phyloP scores from a whole-genome alignment of 2,888 invertebrate species.

The Troglohyphantes excavatus region DNA sequence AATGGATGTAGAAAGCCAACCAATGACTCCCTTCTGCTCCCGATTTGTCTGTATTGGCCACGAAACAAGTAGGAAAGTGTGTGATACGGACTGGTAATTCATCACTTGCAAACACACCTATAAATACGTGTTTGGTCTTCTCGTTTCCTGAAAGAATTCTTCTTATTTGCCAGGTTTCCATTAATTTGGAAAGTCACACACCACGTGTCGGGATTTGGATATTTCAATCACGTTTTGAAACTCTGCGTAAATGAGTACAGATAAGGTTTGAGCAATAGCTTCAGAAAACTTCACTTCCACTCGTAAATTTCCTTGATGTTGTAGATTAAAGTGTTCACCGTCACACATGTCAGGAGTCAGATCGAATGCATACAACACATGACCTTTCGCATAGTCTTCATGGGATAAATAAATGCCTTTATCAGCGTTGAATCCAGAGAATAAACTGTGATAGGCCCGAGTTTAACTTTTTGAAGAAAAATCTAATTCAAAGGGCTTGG shows the following conservation, averaged over 20 bases:
- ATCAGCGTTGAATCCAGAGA: neutral
- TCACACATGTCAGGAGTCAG: conserved; percentile 80
- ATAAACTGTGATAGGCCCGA: conserved; percentile 78
- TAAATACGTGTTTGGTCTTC: neutral
- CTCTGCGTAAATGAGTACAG: conserved; percentile 80
- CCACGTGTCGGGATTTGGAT: conserved; percentile 11
- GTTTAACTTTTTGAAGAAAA: conserved; percentile 58
- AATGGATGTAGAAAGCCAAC: conserved; percentile 48
- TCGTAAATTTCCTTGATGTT: conserved; percentile 79
- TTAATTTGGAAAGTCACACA: conserved; percentile 51
- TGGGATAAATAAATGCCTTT: conserved; percentile 79
- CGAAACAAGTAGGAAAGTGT: neutral
- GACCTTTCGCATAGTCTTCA: conserved; percentile 68
- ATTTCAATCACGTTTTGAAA: conserved; percentile 81
- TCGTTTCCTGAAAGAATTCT: neutral
- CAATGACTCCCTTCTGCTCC: conserved; percentile 56
- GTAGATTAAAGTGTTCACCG: conserved; percentile 60
- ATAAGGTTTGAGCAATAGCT: conserved; percentile 73
- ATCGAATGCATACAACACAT: conserved; percentile 80
- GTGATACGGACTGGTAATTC: neutral
- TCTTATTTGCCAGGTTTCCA: conserved; percentile 37
- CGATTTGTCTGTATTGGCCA: conserved; percentile 33
- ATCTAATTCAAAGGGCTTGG: conserved; percentile 52
- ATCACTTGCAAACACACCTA: conserved; percentile 36
- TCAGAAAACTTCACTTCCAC: conserved; percentile 80